Conservation (phyloP, 2,113 vertebrate species). For the Equus przewalskii region DNA sequence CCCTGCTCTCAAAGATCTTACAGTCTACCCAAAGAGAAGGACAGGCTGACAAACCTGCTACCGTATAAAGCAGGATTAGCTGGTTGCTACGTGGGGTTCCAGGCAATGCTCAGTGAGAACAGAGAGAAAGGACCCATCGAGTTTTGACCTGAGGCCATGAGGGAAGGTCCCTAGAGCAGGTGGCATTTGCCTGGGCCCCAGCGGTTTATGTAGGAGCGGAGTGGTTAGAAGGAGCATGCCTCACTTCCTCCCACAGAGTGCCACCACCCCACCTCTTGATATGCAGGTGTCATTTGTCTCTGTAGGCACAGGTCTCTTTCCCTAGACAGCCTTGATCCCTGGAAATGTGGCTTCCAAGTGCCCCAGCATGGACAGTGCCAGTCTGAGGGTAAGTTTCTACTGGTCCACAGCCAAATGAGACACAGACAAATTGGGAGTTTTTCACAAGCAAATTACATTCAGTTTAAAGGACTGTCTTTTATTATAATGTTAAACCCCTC, state of each 20-base stretch:
- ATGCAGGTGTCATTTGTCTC: not conserved
- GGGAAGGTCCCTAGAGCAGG: not conserved
- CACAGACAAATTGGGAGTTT: not conserved
- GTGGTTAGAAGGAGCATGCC: not conserved
- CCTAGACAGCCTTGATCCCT: not conserved
- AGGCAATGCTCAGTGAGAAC: not conserved
- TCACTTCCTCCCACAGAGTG: accelerated
- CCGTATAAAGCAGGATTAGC: not conserved
- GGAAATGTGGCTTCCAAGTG: not conserved
- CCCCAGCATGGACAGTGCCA: accelerated
- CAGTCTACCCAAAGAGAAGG: not conserved
- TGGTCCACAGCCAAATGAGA: not conserved
- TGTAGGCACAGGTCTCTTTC: not conserved
- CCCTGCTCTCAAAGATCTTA: not conserved
- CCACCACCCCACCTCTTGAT: not conserved
- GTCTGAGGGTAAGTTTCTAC: not conserved
- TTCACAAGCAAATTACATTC: not conserved
- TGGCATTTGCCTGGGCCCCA: not conserved
- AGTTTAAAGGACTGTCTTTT: not conserved
- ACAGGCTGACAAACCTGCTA: no score
- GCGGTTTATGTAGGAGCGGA: not conserved
- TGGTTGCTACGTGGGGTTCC: not conserved
- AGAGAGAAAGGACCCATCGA: not conserved
- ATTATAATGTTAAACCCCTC: not conserved
- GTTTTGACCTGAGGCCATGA: not conserved